A percentile compares a stretch with the other conserved stretches of the same genome.
These are phyloP conservation scores for Strigamia maritima DNA, from an alignment of 2,888 invertebrate genomes.

Conservation along the genomic window DNA sequence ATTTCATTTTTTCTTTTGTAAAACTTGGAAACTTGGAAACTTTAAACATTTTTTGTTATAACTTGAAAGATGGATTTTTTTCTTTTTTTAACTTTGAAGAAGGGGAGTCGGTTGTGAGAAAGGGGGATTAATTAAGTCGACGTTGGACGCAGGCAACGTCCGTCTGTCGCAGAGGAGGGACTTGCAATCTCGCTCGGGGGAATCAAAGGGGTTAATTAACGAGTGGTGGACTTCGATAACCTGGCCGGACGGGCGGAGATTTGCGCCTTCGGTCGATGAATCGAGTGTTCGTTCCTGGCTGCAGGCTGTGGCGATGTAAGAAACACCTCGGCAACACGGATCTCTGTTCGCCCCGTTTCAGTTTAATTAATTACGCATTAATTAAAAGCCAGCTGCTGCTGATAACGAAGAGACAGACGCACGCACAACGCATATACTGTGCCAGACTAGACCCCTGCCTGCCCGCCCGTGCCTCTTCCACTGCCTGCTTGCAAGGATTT, in stretches of 20 bases:
- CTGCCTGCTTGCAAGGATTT: neutral
- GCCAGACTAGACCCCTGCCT: neutral
- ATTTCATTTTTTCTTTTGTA: neutral
- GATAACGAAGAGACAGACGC: slow-evolving; percentile 38
- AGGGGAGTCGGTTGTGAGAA: no score
- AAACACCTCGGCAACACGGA: slow-evolving; percentile 41
- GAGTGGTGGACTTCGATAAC: slow-evolving; percentile 18
- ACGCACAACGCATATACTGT: neutral
- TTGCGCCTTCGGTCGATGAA: slow-evolving; percentile 18
- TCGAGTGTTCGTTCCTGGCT: slow-evolving; percentile 29
- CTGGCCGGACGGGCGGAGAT: slow-evolving; percentile 20
- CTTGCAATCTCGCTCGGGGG: neutral
- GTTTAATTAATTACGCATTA: slow-evolving; percentile 41
- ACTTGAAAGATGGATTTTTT: neutral
- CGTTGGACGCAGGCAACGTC: neutral
- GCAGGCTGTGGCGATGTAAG: slow-evolving; percentile 39
- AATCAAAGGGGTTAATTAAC: slow-evolving; percentile 29
- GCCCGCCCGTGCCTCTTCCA: neutral
- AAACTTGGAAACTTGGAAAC: neutral
- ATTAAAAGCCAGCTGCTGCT: slow-evolving; percentile 41
- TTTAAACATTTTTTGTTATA: neutral
- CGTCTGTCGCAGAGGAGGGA: neutral
- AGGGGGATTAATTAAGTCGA: slow-evolving; percentile 8
- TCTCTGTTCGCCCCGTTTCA: slow-evolving; percentile 39
- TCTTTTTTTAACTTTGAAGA: neutral